These are phyloP conservation scores for Acrobasis repandana DNA, from an alignment of 2,888 invertebrate genomes.

Conservation along the genomic window DNA sequence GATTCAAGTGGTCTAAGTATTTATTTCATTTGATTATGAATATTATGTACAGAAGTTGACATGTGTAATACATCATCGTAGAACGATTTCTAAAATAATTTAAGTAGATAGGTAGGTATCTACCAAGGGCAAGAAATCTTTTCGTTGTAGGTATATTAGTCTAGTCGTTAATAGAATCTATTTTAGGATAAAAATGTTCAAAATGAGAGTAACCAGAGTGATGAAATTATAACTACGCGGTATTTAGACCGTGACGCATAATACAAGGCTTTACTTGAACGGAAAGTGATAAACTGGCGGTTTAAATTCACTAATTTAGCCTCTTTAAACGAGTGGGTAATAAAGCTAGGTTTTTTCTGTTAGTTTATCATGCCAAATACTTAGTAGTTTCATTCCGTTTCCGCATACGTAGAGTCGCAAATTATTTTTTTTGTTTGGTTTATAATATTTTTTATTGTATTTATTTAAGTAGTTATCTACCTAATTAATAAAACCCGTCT, in stretches of 20 bases:
- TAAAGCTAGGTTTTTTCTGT: neutral
- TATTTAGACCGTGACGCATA: conserved; percentile 66
- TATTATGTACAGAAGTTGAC: too few relatives aligned
- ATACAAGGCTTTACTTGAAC: conserved; percentile 51
- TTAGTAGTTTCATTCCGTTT: neutral
- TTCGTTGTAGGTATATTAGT: too few relatives aligned
- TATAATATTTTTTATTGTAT: too few relatives aligned
- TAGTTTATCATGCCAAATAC: neutral
- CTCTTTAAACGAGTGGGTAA: neutral
- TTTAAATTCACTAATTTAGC: conserved; percentile 7
- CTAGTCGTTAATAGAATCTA: neutral
- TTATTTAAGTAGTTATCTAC: too few relatives aligned
- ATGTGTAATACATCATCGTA: too few relatives aligned
- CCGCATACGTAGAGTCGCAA: too few relatives aligned
- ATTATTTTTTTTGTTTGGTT: too few relatives aligned
- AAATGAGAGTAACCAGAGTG: conserved; percentile 34
- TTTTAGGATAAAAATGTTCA: neutral
- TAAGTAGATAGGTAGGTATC: too few relatives aligned
- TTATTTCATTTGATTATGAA: too few relatives aligned
- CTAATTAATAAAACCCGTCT: too few relatives aligned
- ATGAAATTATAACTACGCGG: conserved; percentile 43
- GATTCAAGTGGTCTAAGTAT: too few relatives aligned
- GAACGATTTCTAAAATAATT: too few relatives aligned
- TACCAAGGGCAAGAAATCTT: neutral
- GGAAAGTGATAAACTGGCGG: conserved; percentile 41